Base-by-base conservation (phyloP, 2,113 vertebrate species). In the Machaerirhynchus nigripectus region DNA sequence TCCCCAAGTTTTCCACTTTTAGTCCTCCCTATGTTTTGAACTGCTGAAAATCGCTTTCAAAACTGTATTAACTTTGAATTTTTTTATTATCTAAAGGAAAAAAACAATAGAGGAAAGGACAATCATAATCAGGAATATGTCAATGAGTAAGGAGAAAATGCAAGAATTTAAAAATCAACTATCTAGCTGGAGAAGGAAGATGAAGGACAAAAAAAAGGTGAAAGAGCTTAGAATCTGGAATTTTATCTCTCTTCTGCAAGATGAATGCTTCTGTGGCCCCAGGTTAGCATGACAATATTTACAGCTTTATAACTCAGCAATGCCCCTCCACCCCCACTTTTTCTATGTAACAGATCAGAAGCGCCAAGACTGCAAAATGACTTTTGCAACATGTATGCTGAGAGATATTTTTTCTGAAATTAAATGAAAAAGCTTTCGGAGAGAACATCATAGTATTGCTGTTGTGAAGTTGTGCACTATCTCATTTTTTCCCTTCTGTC, bases 241-340 rank as follows among this genome's bases (percentile, higher is more conserved):
- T 59, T 50, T 71, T 52, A 31, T 55, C 59, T 37, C 28, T 61
- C 39, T 79, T 14, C 40, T 63, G 49, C 21, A 60, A 65, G 28
- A 78, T 40, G 19, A 53, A 59, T 64, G 35, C 27, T 73, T 52
- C 3, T 3, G 26, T 88, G 40, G 33, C 10, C 17, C 5, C 19
- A 56, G 11, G 11, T 52, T 60, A 86, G 44, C 26, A 67, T 7
- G 10, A 23, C 10, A 81, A 56, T 46, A 73, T 77, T 89, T 78
- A 65, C 23, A 68, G 24, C 20, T 71, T 68, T 83, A 35, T 60
- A 93, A 46, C 37, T 35, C 7, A 67, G 59, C 30, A 46, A 18
- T 4, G 17, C 42, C 13, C 3, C 2, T 0, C 6, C n/a, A n/a
- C 15, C 10, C 35, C 2, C 23, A 7, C 6, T 27, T 40, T 12